Conservation (phyloP, 1,140 invertebrate genomes). For the Zaprionus kolodkinae region DNA sequence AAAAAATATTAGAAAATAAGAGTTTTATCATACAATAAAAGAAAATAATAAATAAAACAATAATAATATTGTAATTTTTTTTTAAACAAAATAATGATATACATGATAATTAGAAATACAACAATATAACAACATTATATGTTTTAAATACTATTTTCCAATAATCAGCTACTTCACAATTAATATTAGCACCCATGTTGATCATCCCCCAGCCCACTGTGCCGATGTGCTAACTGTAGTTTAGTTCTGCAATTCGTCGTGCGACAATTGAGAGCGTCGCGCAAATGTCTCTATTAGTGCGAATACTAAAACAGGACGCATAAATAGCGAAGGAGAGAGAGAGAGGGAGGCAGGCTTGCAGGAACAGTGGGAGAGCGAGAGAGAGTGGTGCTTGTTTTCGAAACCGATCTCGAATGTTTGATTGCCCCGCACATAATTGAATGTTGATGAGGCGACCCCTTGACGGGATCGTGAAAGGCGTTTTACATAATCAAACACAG, state of each 20-base stretch:
- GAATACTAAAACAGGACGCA: constrained; percentile 12
- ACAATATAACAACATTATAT: too few relatives aligned
- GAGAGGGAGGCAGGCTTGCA: background rate
- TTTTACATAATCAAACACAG: constrained; percentile 75
- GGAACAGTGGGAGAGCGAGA: background rate
- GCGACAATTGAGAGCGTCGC: constrained; percentile 33
- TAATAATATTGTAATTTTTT: too few relatives aligned
- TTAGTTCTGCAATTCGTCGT: constrained; percentile 23
- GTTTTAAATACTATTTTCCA: background rate
- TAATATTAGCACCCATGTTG: background rate
- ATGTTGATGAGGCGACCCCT: constrained; percentile 65
- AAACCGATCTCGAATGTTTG: constrained; percentile 51
- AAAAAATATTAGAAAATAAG: too few relatives aligned
- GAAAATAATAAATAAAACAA: too few relatives aligned
- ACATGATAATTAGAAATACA: too few relatives aligned
- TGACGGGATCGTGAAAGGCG: constrained; percentile 71
- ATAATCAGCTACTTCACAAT: too few relatives aligned
- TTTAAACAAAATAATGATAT: too few relatives aligned
- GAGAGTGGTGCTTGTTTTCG: background rate
- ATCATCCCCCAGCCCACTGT: constrained; percentile 30
- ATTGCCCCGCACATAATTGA: constrained; percentile 70
- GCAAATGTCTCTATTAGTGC: constrained; percentile 66
- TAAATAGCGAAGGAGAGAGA: background rate
- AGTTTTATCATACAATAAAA: too few relatives aligned
- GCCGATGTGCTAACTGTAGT: constrained; percentile 37